Percentiles rank a stretch among this genome's conserved stretches.
phyloP scores from a whole-genome alignment of 1,140 invertebrate genomes.

The Pachypeltis micranthus region DNA sequence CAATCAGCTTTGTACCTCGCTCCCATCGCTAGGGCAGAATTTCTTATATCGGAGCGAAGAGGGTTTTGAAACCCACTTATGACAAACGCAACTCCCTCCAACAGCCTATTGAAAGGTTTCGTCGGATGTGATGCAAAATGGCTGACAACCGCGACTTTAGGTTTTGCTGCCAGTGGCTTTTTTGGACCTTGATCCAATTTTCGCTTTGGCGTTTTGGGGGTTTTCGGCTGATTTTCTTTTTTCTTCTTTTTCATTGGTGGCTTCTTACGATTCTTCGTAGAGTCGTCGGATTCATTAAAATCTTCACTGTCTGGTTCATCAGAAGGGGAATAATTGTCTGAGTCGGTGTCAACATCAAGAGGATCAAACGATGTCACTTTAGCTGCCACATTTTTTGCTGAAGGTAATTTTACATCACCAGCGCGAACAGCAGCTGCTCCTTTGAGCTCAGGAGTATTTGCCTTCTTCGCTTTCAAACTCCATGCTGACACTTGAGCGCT shows the following conservation, averaged over 20 bases:
- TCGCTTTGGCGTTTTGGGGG: conserved; percentile 2
- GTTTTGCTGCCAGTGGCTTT: background rate
- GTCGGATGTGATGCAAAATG: background rate
- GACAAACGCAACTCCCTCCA: conserved; percentile 58
- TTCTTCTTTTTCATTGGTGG: conserved; percentile 3
- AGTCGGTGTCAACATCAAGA: background rate
- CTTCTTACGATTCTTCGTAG: no score
- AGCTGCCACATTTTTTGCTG: background rate
- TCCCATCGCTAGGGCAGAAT: conserved; percentile 61
- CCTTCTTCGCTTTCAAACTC: background rate
- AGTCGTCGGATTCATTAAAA: no score
- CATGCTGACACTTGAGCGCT: background rate
- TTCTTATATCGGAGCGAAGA: conserved; percentile 49
- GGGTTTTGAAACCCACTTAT: conserved; percentile 83
- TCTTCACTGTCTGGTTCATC: background rate
- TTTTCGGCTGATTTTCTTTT: no score
- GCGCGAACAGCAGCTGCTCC: conserved; percentile 26
- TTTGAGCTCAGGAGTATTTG: conserved; percentile 5
- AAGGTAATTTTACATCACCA: background rate
- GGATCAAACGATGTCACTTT: background rate
- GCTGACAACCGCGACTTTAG: background rate
- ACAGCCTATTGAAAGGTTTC: conserved; percentile 44
- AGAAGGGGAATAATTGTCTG: background rate
- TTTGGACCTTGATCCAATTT: conserved; percentile 1
- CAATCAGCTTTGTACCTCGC: conserved; percentile 67